Evolutionary conservation across 2,797 vertebrate species (phyloP).

Genomic region (Phataginus tetradactyla): DNA sequence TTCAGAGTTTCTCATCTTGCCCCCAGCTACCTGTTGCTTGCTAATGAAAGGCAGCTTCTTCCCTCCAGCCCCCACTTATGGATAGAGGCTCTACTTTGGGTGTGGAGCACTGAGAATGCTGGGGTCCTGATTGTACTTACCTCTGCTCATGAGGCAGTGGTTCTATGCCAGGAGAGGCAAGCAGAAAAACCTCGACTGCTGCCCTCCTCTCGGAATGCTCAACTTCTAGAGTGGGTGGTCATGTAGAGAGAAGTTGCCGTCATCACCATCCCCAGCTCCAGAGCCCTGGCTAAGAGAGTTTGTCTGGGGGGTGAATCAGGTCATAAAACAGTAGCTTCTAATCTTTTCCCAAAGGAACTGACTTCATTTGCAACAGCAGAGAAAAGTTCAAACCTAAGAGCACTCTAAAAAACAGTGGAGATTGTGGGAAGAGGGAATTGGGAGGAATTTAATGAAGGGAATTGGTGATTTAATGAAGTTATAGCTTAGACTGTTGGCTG

Average conservation of each 20-base stretch:
- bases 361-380: background rate
- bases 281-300: background rate
- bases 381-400: background rate
- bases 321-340: background rate
- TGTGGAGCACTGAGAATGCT: background rate
- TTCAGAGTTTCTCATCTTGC: background rate
- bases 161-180: background rate
- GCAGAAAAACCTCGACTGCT: background rate
- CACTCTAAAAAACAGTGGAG: background rate
- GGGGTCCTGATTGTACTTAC: background rate
- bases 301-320: background rate
- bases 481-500: background rate
- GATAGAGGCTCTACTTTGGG: background rate
- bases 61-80: background rate
- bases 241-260: background rate
- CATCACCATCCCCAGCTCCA: background rate
- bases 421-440: background rate
- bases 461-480: background rate
- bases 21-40: background rate
- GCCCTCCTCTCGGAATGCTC: background rate
- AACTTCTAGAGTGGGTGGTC: background rate
- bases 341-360: background rate
- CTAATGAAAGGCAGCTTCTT: background rate
- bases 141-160: background rate
- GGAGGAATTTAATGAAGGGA: background rate